Percentiles rank a stretch among this genome's conserved stretches.
Conservation (phyloP, 2,797 vertebrate species). For the Catharus ustulatus region DNA sequence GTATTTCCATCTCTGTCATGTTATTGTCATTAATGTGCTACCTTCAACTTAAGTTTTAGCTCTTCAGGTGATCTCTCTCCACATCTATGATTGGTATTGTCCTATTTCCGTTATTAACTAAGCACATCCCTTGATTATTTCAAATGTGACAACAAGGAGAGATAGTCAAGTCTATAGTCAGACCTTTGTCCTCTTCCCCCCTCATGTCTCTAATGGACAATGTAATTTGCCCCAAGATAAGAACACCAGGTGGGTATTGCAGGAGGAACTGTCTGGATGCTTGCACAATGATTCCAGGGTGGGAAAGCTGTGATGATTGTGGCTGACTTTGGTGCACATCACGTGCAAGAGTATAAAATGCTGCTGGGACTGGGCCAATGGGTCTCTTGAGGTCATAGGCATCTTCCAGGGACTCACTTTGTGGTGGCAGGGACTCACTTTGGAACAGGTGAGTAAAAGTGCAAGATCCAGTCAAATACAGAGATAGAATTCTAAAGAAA, state of each 20-base stretch:
- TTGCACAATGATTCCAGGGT: background rate
- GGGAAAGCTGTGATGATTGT: background rate
- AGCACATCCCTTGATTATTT: background rate
- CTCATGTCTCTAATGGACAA: rapidly evolving
- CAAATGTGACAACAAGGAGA: background rate
- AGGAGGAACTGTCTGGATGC: background rate
- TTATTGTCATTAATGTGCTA: background rate
- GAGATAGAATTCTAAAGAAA: background rate
- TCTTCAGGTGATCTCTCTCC: background rate
- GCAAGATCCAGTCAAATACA: background rate
- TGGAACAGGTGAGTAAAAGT: background rate
- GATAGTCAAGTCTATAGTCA: rapidly evolving
- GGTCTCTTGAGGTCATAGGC: background rate
- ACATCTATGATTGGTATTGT: background rate
- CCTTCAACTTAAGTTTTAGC: background rate
- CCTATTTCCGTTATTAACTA: background rate
- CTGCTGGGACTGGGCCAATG: background rate
- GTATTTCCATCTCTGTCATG: background rate
- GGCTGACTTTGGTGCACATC: background rate
- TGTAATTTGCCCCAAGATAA: background rate
- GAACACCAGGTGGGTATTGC: background rate
- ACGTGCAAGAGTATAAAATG: background rate
- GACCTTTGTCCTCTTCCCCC: background rate
- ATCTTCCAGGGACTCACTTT: background rate
- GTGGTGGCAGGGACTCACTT: rapidly evolving